These are phyloP conservation scores for Mustelus asterias DNA, from an alignment of 2,113 vertebrate species.

Conservation along the genomic window DNA sequence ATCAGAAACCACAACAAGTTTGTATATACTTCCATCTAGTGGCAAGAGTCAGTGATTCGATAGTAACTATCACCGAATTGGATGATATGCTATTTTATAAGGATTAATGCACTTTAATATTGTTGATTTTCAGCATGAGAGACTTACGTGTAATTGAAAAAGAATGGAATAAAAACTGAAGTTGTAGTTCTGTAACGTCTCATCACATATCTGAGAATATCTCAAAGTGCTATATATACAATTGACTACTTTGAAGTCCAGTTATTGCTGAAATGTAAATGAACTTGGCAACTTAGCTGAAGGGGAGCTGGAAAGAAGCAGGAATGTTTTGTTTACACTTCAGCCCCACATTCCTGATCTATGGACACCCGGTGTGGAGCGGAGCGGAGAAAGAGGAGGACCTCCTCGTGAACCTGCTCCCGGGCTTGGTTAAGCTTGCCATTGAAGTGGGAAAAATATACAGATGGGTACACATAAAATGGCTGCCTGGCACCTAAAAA, in stretches of 20 bases:
- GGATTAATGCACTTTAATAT: neutral
- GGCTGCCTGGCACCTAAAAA: no score
- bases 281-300: neutral
- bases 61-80: neutral
- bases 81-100: neutral
- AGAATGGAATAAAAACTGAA: neutral
- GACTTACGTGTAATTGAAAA: neutral
- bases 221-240: neutral
- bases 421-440: no score
- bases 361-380: no score
- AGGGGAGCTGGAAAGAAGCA: neutral
- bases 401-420: no score
- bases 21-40: slow-evolving; percentile 5
- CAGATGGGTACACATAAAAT: no score
- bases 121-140: neutral
- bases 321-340: neutral
- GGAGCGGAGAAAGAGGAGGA: no score
- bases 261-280: neutral
- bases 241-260: neutral
- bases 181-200: neutral
- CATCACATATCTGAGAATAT: neutral
- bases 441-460: no score
- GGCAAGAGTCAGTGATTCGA: neutral
- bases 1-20: neutral
- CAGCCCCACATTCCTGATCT: no score